phyloP scores from a whole-genome alignment of 2,888 invertebrate genomes.

The Stegophylla sp. region DNA sequence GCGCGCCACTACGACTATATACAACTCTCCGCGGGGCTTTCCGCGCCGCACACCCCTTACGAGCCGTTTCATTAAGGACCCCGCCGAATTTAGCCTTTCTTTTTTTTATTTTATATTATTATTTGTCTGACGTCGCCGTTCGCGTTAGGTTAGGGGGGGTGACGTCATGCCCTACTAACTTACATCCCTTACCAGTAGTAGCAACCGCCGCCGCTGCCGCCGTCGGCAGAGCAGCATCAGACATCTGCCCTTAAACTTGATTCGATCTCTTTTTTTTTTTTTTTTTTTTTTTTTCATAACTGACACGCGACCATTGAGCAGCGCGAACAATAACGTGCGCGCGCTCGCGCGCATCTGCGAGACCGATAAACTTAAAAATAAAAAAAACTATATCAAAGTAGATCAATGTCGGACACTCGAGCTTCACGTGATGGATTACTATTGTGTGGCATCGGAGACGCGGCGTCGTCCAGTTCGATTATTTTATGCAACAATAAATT shows the following conservation, averaged over 20 bases:
- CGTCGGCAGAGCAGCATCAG: slow-evolving; percentile 27
- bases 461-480: slow-evolving; percentile 18
- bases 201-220: slow-evolving; percentile 39
- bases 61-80: slow-evolving; percentile 57
- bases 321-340: slow-evolving; percentile 40
- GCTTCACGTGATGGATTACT: slow-evolving; percentile 51
- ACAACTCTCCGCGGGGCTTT: slow-evolving; percentile 51
- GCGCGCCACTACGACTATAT: slow-evolving; percentile 46
- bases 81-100: slow-evolving; percentile 59
- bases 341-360: slow-evolving; percentile 51
- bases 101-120: slow-evolving; percentile 54
- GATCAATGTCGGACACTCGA: slow-evolving; percentile 58
- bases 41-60: slow-evolving; percentile 32
- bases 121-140: slow-evolving; percentile 55
- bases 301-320: slow-evolving; percentile 57
- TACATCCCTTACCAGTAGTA: slow-evolving; percentile 51
- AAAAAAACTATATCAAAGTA: slow-evolving; percentile 58
- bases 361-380: slow-evolving; percentile 57
- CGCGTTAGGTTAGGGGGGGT: slow-evolving; percentile 41
- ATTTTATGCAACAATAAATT: slow-evolving; percentile 45
- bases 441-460: slow-evolving; percentile 28
- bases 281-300: slow-evolving; percentile 32
- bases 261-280: slow-evolving; percentile 45
- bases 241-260: slow-evolving; percentile 59
- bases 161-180: slow-evolving; percentile 59